A percentile compares a stretch with the other conserved stretches of the same genome.
These are phyloP conservation scores for Battus philenor DNA, from an alignment of 1,140 invertebrate genomes.

Conservation along the genomic window DNA sequence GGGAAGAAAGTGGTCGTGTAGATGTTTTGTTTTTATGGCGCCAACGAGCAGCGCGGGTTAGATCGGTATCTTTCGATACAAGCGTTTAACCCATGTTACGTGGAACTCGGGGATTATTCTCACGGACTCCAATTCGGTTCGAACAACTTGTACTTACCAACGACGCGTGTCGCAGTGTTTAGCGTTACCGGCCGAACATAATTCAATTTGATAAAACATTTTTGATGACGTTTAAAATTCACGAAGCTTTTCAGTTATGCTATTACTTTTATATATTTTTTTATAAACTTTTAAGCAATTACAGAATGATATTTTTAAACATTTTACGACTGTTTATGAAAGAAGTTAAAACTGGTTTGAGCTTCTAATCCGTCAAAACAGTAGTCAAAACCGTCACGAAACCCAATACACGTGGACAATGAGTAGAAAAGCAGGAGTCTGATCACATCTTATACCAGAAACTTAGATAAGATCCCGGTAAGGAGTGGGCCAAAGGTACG, in stretches of 20 bases:
- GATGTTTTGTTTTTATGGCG: slow-evolving; percentile 74
- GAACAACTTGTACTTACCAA: slow-evolving; percentile 60
- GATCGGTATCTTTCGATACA: slow-evolving; percentile 72
- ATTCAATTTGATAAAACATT: no score
- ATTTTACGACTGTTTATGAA: no score
- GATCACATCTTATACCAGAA: slow-evolving; percentile 18
- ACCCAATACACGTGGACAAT: slow-evolving; percentile 1
- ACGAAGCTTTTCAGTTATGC: background rate
- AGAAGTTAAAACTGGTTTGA: no score
- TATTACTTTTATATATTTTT: background rate
- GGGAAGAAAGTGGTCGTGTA: slow-evolving; percentile 71
- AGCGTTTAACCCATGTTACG: slow-evolving; percentile 73
- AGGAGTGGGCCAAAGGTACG: slow-evolving; percentile 21
- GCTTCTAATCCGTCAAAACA: no score
- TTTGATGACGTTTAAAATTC: background rate
- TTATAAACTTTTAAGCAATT: no score
- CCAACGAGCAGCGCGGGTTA: slow-evolving; percentile 64
- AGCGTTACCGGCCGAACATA: slow-evolving; percentile 6
- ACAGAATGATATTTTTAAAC: no score
- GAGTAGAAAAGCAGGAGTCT: background rate
- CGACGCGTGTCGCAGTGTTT: slow-evolving; percentile 28
- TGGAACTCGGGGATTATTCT: slow-evolving; percentile 64
- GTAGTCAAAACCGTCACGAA: slow-evolving; percentile 1
- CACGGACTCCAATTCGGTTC: slow-evolving; percentile 45
- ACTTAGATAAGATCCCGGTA: slow-evolving; percentile 18